Percentiles rank a stretch among this genome's conserved stretches.
These are phyloP conservation scores for Phalacrocorax aristotelis DNA, from an alignment of 2,113 vertebrate genomes.

Conservation along the genomic window DNA sequence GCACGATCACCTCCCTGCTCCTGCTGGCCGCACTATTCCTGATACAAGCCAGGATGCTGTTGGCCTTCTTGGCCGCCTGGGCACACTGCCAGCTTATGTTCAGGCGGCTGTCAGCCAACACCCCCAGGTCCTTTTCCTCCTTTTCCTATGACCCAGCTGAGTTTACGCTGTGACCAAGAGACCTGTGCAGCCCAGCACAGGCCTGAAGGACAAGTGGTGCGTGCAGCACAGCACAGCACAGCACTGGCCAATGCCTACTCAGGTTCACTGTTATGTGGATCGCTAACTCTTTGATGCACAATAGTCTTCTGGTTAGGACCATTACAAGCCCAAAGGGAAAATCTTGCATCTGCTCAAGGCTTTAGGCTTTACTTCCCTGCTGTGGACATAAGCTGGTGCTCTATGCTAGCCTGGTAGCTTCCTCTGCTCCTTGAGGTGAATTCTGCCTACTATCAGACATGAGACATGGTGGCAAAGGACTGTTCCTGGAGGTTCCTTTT, in stretches of 20 bases:
- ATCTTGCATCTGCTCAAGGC: not conserved
- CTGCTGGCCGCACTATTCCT: too few species aligned
- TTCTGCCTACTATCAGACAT: not conserved
- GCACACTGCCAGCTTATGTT: too few species aligned
- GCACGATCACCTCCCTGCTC: too few species aligned
- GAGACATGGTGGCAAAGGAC: not conserved
- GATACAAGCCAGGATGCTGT: too few species aligned
- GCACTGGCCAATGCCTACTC: not conserved
- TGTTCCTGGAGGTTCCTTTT: not conserved
- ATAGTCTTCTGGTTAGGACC: not conserved
- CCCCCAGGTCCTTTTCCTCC: too few species aligned
- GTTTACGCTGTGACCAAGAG: not conserved
- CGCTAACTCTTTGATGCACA: not conserved
- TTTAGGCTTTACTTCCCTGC: not conserved
- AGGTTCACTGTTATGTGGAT: accelerated
- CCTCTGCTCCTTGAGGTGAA: not conserved
- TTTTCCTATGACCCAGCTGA: not conserved
- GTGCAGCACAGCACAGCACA: not conserved
- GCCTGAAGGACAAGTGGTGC: not conserved
- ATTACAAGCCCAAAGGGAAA: not conserved
- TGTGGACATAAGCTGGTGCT: not conserved
- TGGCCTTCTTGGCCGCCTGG: too few species aligned
- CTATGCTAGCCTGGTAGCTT: not conserved
- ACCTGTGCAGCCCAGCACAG: not conserved
- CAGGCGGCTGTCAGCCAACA: too few species aligned